Base-by-base conservation (phyloP, 2,797 vertebrate genomes). In the Sebastes minor region DNA sequence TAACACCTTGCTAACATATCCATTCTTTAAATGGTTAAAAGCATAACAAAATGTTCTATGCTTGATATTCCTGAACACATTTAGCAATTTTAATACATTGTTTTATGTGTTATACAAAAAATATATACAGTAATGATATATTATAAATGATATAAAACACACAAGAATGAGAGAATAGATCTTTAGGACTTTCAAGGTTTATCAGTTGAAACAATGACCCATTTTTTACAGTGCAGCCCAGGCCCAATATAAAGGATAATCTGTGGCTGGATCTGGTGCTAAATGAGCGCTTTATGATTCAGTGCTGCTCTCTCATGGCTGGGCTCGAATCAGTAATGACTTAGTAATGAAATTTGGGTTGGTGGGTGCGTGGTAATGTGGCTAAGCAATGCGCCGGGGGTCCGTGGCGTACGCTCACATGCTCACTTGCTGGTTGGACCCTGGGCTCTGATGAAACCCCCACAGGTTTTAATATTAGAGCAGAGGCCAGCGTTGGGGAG, bases 281-380 rank as follows among this genome's bases (percentile, higher is more conserved):
- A 95, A 96, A 96, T 96, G 91, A 93, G 88, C 61, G 87, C 87
- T 94, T 96, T 96, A 90, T 91, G 91, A 96, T 96, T 95, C 96
- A 89, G 80, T 80, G 92, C 90, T 78, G 56, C 82, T 84, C 85
- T 90, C 85, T 76, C 78, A 78, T 77, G 91, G 91, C 91, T 86
- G 73, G 72, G 93, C 90, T 93, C 75, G 64, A 86, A 85, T 83
- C 93, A 91, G 90, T 97, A 96, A 97, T 97, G 93, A 95, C 95
- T 93, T 80, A 91, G 87, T 96, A 97, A 96, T 96, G 94, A 93
- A 89, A 95, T 94, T 96, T 94, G 93, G 95, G 83, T 91, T 87
- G 92, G 94, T 91, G 92, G 84, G 83, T 80, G 88, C 91, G 92
- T 92, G 93, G 86, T 96, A 95, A 96, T 96, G 95, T 94, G 94